These are phyloP conservation scores for Euplexia lucipara DNA, from an alignment of 2,888 invertebrate genomes.

Conservation along the genomic window DNA sequence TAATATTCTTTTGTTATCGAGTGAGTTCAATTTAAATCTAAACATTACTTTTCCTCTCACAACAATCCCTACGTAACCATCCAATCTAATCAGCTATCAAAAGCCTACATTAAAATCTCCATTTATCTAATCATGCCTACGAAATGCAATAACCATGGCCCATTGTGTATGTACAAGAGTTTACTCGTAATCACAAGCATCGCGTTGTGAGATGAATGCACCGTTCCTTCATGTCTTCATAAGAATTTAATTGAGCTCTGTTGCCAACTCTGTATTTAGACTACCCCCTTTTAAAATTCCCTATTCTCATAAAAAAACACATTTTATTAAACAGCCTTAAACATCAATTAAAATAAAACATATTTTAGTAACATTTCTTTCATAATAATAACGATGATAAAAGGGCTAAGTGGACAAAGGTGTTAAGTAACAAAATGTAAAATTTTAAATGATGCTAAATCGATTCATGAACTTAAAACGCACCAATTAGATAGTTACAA, in stretches of 20 bases:
- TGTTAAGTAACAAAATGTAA: no score
- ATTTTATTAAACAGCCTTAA: not conserved
- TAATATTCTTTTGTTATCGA: no score
- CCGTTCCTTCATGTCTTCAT: constrained; percentile 55
- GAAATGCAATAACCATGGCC: constrained; percentile 28
- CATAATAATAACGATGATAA: no score
- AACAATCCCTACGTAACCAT: not conserved
- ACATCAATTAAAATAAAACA: not conserved
- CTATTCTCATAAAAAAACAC: not conserved
- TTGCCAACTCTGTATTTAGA: constrained; percentile 35
- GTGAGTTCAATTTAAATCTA: no score
- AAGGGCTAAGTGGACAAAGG: no score
- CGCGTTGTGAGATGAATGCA: constrained; percentile 17
- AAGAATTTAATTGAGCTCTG: constrained; percentile 67
- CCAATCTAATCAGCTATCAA: not conserved
- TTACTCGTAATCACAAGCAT: constrained; percentile 35
- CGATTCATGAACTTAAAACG: no score
- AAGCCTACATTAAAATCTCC: not conserved
- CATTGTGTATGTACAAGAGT: constrained; percentile 27
- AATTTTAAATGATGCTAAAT: no score
- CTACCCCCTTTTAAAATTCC: constrained; percentile 14
- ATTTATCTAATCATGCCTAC: not conserved
- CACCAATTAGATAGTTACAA: no score
- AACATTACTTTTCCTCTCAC: not conserved
- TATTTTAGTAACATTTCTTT: not conserved